Evolutionary conservation across 2,113 vertebrate species (phyloP), one percentile per base, ranked within the genome.

Genomic region (Phalacrocorax aristotelis): DNA sequence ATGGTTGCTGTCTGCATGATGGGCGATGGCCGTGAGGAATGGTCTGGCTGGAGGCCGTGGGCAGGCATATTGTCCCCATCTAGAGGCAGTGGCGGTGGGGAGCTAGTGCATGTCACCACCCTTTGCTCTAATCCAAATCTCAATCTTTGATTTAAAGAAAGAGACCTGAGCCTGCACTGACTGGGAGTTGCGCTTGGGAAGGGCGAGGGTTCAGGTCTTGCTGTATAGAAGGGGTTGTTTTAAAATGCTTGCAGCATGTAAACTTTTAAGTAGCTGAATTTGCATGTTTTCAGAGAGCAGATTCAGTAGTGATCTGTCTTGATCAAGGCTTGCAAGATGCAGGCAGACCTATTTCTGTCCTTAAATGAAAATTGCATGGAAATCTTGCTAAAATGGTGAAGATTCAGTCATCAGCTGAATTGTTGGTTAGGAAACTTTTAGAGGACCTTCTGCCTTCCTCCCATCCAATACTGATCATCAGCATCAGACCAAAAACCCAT

Each of bases 1-100:
- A 1, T 0, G 2, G 34, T 15, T 51, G 30, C 52, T 70, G 74
- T 14, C 69, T 3, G 1, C 0, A 0, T 42, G 84, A 16, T 60
- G 44, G 29, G n/a, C 7, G 3, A 23, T 54, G 61, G 52, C 30
- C 1, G 0, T 14, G 65, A 61, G n/a, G 40, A 40, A 22, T 38
- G 46, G n/a, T 38, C 15, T 0, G 2, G 15, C n/a, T 26, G 0
- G 0, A 65, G 57, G 34, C 44, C 2, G 0, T 0, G 4, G 44
- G 13, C 38, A 26, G 27, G n/a, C 2, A 0, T 19, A 44, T 42
- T 3, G 0, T 71, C 27, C 46, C 51, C 0, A 0, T 25, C 38
- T n/a, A 15, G 64, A 76, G 49, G n/a, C 60, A 49, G 54, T 15
- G 18, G 46, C 0, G 1, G 11, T 64, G 36, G 29, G 32, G 29